Percentiles rank a stretch among this genome's conserved stretches.
These are phyloP conservation scores for Nesoenas mayeri DNA, from an alignment of 2,113 vertebrate species.

Conservation along the genomic window DNA sequence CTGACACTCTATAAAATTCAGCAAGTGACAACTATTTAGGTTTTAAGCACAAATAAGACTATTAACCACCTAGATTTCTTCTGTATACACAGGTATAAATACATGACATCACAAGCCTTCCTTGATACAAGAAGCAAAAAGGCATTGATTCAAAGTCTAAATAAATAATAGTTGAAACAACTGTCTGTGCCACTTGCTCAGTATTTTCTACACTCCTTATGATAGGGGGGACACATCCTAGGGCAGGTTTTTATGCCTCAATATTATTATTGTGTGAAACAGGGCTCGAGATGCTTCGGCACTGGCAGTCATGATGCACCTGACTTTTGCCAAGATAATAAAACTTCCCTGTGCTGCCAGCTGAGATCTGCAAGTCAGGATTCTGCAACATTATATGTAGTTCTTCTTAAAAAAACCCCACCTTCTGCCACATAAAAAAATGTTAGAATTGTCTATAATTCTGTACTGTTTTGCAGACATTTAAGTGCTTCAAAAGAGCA, in stretches of 20 bases:
- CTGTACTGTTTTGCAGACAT: conserved; percentile 1
- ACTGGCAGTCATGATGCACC: background rate
- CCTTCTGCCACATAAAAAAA: background rate
- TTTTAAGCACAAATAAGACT: background rate
- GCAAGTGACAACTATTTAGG: background rate
- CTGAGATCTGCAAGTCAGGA: background rate
- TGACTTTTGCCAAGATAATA: background rate
- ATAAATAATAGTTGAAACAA: background rate
- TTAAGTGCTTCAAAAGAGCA: background rate
- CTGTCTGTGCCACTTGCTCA: background rate
- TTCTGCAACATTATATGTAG: background rate
- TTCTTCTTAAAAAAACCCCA: background rate
- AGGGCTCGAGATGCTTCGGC: background rate
- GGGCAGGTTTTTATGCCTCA: background rate
- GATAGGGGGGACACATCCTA: background rate
- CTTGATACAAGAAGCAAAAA: background rate
- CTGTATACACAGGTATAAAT: background rate
- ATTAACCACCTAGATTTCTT: background rate
- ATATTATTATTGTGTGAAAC: background rate
- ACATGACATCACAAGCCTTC: background rate
- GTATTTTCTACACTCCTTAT: background rate
- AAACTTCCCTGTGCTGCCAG: background rate
- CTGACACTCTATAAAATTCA: background rate
- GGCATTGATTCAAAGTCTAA: background rate
- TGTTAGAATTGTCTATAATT: background rate